Evolutionary conservation across 2,797 vertebrate species (phyloP).

Genomic region (Sebastolobus altivelis): DNA sequence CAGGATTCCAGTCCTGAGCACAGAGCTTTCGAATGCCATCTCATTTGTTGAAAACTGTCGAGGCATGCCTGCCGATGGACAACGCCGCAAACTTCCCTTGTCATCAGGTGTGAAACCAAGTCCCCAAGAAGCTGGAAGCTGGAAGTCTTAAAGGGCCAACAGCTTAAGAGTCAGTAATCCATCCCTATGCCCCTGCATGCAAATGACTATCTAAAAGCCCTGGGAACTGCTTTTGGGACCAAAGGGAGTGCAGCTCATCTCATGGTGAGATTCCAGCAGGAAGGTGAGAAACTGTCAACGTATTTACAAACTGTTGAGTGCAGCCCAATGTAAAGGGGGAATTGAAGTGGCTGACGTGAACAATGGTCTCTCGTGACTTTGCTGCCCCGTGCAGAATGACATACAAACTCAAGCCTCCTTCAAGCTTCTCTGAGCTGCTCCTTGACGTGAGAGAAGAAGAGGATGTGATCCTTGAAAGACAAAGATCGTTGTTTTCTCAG

Average conservation of each 20-base stretch:
- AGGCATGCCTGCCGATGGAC: not conserved
- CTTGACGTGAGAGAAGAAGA: not conserved
- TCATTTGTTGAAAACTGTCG: not conserved
- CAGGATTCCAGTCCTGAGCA: not conserved
- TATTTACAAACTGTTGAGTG: not conserved
- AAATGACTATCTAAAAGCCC: not conserved
- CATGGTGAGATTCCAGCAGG: too few relatives aligned
- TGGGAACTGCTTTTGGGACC: not conserved
- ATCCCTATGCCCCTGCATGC: not conserved
- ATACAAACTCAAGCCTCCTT: not conserved
- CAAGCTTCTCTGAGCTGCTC: not conserved
- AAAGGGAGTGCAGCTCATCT: not conserved
- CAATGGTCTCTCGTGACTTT: not conserved
- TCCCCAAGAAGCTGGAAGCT: too few relatives aligned
- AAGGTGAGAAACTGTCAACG: not conserved
- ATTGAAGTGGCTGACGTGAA: not conserved
- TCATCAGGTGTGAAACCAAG: not conserved
- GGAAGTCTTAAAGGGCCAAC: not conserved
- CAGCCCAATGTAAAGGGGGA: not conserved
- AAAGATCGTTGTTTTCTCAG: not conserved
- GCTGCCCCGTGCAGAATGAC: not conserved
- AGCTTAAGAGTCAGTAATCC: not conserved
- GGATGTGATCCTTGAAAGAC: not conserved
- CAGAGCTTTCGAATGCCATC: not conserved
- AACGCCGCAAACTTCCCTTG: not conserved